Conservation (phyloP, 1,140 invertebrate genomes). For the Planococcus citri region DNA sequence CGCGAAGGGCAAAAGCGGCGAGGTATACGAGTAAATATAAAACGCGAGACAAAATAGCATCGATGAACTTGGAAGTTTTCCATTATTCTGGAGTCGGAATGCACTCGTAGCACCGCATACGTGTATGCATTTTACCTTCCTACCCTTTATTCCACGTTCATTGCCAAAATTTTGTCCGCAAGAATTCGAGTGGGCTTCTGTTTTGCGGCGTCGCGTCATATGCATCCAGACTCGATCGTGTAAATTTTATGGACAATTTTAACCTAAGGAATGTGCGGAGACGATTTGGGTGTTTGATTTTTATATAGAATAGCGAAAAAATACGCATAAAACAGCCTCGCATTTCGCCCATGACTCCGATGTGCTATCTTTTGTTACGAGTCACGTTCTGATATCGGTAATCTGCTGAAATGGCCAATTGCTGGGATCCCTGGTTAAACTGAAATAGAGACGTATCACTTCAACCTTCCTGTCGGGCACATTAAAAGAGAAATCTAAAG, state of each 20-base stretch:
- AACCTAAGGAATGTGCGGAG: neutral
- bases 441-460: neutral
- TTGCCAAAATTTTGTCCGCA: conserved; percentile 8
- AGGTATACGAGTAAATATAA: neutral
- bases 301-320: too few relatives aligned
- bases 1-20: neutral
- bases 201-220: neutral
- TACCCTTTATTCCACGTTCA: neutral
- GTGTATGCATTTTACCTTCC: neutral
- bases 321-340: too few relatives aligned
- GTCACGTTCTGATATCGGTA: neutral
- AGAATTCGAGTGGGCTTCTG: neutral
- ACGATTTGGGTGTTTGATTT: neutral
- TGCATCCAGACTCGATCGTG: too few relatives aligned
- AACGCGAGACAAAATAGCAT: conserved; percentile 13
- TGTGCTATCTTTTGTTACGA: neutral
- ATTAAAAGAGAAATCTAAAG: too few relatives aligned
- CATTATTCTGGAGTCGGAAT: neutral
- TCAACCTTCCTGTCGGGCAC: neutral
- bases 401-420: neutral
- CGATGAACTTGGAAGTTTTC: conserved; percentile 13
- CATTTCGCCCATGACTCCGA: too few relatives aligned
- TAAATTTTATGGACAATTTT: neutral
- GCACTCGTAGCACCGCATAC: neutral
- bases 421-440: neutral